Evolutionary conservation across 2,113 vertebrate genomes (phyloP).

Genomic region (Equus przewalskii): DNA sequence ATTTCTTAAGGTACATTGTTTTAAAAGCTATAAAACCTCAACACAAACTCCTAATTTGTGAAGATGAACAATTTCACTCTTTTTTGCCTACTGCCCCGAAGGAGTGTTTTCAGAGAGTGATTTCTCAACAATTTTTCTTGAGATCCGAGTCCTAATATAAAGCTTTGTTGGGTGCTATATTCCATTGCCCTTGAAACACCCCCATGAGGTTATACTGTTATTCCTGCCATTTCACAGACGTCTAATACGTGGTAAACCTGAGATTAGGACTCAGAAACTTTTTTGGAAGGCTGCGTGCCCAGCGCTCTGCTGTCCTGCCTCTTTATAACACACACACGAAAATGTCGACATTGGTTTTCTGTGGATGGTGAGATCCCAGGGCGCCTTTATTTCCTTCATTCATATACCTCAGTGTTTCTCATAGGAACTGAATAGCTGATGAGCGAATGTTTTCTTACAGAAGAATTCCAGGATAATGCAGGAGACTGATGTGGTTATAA

Average conservation of each 20-base stretch:
- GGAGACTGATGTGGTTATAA: not conserved
- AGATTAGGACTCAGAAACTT: not conserved
- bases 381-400: not conserved
- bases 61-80: not conserved
- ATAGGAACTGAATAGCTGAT: not conserved
- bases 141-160: not conserved
- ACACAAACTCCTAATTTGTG: not conserved
- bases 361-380: not conserved
- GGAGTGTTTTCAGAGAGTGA: not conserved
- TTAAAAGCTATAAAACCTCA: not conserved
- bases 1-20: not conserved
- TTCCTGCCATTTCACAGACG: not conserved
- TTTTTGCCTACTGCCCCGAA: rapidly evolving
- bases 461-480: not conserved
- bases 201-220: not conserved
- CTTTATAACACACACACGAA: not conserved
- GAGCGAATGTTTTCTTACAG: not conserved
- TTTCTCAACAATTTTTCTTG: not conserved
- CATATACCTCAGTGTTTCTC: not conserved
- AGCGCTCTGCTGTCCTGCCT: rapidly evolving
- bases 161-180: not conserved
- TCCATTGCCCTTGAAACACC: not conserved
- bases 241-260: too few species aligned
- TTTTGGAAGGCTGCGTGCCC: not conserved
- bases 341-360: not conserved